These are phyloP conservation scores for Colossoma macropomum DNA, from an alignment of 2,113 vertebrate genomes.

Conservation along the genomic window DNA sequence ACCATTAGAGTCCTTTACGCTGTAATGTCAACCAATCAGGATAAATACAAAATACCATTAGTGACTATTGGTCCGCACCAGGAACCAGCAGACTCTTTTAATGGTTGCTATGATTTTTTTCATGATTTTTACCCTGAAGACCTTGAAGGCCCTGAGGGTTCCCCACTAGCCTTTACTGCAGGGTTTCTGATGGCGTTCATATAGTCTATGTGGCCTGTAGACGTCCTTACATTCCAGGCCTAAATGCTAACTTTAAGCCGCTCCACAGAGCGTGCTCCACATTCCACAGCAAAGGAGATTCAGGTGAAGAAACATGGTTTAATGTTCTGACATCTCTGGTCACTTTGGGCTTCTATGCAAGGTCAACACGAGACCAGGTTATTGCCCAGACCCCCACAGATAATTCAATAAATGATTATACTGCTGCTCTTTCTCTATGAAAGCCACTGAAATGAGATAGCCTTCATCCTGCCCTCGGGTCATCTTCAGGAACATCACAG, in stretches of 20 bases:
- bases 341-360: slow-evolving; percentile 14
- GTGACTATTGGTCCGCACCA: too few species aligned
- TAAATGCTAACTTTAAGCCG: not conserved
- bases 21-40: too few species aligned
- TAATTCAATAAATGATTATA: slow-evolving; percentile 76
- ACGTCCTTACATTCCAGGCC: not conserved
- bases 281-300: slow-evolving; percentile 13
- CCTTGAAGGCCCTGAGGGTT: too few species aligned
- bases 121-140: too few species aligned
- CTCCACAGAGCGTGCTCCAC: not conserved
- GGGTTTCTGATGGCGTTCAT: not conserved
- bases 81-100: too few species aligned
- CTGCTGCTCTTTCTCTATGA: slow-evolving; percentile 67
- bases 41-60: too few species aligned
- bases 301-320: slow-evolving; percentile 30
- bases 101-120: too few species aligned
- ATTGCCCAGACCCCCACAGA: slow-evolving; percentile 60
- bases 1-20: too few species aligned
- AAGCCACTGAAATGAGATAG: slow-evolving; percentile 72
- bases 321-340: slow-evolving; percentile 14
- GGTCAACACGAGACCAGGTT: slow-evolving; percentile 61
- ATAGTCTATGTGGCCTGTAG: not conserved
- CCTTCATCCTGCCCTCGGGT: slow-evolving; percentile 71
- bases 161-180: too few species aligned
- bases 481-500: slow-evolving; percentile 75